Conservation (phyloP, 1,140 invertebrate genomes). For the Varroa destructor region DNA sequence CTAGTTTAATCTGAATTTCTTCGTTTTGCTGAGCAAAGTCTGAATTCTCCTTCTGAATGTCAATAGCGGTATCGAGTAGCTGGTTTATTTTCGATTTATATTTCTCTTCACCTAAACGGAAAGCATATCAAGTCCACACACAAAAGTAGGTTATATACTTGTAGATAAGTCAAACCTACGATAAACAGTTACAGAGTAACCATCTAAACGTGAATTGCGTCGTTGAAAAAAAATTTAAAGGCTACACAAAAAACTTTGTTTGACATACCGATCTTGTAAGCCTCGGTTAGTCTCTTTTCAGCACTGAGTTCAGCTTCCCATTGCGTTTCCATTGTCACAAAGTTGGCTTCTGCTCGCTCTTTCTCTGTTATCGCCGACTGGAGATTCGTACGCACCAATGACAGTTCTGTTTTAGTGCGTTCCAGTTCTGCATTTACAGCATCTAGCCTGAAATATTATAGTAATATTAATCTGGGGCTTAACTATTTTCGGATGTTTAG, state of each 20-base stretch:
- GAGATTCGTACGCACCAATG: not conserved
- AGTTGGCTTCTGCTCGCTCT: not conserved
- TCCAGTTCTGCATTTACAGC: not conserved
- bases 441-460: too few species aligned
- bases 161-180: not conserved
- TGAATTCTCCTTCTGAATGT: conserved; percentile 6
- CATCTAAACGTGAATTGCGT: too few species aligned
- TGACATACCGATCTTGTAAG: conserved; percentile 21
- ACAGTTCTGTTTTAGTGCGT: not conserved
- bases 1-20: not conserved
- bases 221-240: too few species aligned
- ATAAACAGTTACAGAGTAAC: too few species aligned
- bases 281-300: conserved; percentile 2
- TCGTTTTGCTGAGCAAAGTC: not conserved
- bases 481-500: too few species aligned
- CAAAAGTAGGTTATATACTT: not conserved
- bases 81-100: conserved; percentile 11
- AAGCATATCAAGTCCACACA: not conserved
- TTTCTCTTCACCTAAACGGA: conserved; percentile 4
- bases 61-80: not conserved
- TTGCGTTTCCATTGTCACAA: conserved; percentile 3
- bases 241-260: not conserved
- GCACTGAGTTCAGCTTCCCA: conserved; percentile 23
- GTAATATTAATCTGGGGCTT: too few species aligned
- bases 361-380: conserved; percentile 1